A percentile compares a stretch with the other conserved stretches of the same genome.
Evolutionary conservation across 2,888 invertebrate species (phyloP).

Genomic region (Ophioninae sp.): DNA sequence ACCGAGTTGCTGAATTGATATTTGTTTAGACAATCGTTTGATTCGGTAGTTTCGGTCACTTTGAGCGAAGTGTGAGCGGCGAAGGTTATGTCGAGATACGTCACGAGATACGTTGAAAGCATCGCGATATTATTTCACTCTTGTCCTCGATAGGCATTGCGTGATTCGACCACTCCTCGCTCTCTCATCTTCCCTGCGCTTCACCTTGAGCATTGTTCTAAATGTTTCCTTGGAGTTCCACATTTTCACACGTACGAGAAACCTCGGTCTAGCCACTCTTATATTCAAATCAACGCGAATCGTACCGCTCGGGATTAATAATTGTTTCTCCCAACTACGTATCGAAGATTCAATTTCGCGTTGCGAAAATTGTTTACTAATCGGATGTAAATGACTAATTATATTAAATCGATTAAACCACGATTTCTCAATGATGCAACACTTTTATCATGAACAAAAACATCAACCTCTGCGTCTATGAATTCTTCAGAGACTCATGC

Average conservation of each 20-base stretch:
- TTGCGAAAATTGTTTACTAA: background rate
- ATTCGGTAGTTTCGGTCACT: background rate
- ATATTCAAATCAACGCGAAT: background rate
- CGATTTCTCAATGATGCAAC: too few relatives aligned
- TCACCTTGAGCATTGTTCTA: slow-evolving; percentile 3
- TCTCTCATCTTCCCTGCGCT: slow-evolving; percentile 9
- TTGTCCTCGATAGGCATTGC: slow-evolving; percentile 16
- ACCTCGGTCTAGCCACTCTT: background rate
- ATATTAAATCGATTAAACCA: too few relatives aligned
- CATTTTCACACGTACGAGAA: background rate
- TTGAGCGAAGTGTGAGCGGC: background rate
- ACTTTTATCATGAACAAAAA: too few relatives aligned
- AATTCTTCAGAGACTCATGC: too few relatives aligned
- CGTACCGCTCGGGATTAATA: background rate
- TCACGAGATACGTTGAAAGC: background rate
- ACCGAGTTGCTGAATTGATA: background rate
- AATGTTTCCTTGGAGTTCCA: background rate
- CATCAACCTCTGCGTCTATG: too few relatives aligned
- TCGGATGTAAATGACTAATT: too few relatives aligned
- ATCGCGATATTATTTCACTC: background rate
- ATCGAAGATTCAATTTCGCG: background rate
- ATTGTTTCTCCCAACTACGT: background rate
- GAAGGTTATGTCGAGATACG: slow-evolving; percentile 6
- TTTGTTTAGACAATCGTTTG: background rate
- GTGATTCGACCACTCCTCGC: slow-evolving; percentile 17